These are phyloP conservation scores for Sesamia inferens DNA, from an alignment of 2,888 invertebrate species.

Conservation along the genomic window DNA sequence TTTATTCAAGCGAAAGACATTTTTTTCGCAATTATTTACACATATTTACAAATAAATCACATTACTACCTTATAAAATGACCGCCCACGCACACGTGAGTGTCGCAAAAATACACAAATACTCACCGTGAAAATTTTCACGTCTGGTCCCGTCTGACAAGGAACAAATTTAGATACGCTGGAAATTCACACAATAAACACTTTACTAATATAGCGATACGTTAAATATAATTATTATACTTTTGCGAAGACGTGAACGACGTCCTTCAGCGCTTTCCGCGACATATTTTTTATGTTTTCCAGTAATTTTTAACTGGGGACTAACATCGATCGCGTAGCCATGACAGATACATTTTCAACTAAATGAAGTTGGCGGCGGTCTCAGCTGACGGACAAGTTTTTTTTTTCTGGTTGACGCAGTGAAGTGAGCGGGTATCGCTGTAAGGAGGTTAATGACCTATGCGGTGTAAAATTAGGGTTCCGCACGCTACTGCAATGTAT, in stretches of 20 bases:
- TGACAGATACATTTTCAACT: slow-evolving; percentile 86
- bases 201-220: slow-evolving; percentile 74
- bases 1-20: slow-evolving; percentile 77
- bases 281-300: slow-evolving; percentile 86
- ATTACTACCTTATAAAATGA: slow-evolving; percentile 57
- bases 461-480: slow-evolving; percentile 67
- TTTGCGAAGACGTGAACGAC: slow-evolving; percentile 69
- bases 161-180: slow-evolving; percentile 88
- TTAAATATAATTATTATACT: slow-evolving; percentile 77
- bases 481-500: slow-evolving; percentile 44
- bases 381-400: slow-evolving; percentile 87
- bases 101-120: slow-evolving; percentile 73
- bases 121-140: slow-evolving; percentile 84
- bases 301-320: slow-evolving; percentile 81
- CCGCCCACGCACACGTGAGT: slow-evolving; percentile 60
- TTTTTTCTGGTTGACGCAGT: slow-evolving; percentile 74
- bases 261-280: slow-evolving; percentile 76
- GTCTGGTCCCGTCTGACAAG: slow-evolving; percentile 80
- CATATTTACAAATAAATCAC: slow-evolving; percentile 65
- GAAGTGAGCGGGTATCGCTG: slow-evolving; percentile 75
- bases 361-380: slow-evolving; percentile 81
- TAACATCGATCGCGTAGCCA: slow-evolving; percentile 88
- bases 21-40: slow-evolving; percentile 68
- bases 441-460: slow-evolving; percentile 80
- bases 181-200: slow-evolving; percentile 86